Evolutionary conservation across 2,888 invertebrate genomes (phyloP).

Genomic region (Clostera curtula): DNA sequence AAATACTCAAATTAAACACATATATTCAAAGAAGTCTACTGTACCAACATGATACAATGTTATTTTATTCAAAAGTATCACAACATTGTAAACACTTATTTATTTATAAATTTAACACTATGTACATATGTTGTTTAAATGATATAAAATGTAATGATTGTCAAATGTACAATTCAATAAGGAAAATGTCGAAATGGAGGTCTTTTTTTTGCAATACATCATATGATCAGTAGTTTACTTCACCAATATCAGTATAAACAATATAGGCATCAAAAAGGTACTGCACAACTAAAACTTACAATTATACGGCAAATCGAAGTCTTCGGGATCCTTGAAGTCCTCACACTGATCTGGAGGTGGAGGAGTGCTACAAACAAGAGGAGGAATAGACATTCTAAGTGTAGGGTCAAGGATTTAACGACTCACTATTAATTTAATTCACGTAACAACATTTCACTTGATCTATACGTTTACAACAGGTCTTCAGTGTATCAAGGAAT

Average conservation of each 20-base stretch:
- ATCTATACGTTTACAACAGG: conserved; percentile 8
- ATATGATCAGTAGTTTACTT: conserved; percentile 2
- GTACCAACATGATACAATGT: too few relatives aligned
- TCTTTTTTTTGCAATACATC: too few relatives aligned
- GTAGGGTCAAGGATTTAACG: conserved; percentile 22
- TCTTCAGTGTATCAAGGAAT: conserved; percentile 10
- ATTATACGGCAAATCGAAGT: conserved; percentile 60
- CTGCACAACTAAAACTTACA: conserved; percentile 38
- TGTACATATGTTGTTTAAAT: too few relatives aligned
- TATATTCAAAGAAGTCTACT: background rate
- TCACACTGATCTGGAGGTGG: conserved; percentile 79
- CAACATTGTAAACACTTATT: too few relatives aligned
- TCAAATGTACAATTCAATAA: too few relatives aligned
- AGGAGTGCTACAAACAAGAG: conserved; percentile 79
- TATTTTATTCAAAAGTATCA: too few relatives aligned
- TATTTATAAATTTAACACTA: too few relatives aligned
- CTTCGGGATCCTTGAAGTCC: conserved; percentile 75
- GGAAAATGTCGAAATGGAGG: too few relatives aligned
- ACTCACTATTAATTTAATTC: conserved; percentile 23
- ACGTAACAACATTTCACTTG: conserved; percentile 8
- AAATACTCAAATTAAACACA: background rate
- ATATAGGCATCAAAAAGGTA: background rate
- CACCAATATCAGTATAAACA: conserved; percentile 4
- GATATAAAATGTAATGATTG: too few relatives aligned
- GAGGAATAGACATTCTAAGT: conserved; percentile 77